Conservation (phyloP, 2,113 vertebrate species). For the Neopipo cinnamomea region DNA sequence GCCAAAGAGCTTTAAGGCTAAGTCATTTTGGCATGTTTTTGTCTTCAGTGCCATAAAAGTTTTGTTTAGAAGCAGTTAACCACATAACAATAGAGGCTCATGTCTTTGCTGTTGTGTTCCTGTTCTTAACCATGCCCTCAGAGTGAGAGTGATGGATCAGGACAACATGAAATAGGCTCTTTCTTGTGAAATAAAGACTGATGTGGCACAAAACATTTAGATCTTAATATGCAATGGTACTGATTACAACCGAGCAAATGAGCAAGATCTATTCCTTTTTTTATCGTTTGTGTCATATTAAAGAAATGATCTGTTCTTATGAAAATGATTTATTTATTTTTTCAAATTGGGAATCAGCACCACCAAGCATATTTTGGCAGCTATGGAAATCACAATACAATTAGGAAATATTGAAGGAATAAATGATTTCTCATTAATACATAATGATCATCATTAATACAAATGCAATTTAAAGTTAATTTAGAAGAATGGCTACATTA, state of each 20-base stretch:
- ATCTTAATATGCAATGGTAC: neutral
- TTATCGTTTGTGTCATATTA: neutral
- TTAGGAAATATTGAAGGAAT: constrained; percentile 1
- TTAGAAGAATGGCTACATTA: constrained; percentile 31
- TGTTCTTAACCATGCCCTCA: neutral
- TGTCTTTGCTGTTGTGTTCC: neutral
- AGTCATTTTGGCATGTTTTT: neutral
- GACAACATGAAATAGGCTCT: neutral
- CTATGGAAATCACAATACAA: neutral
- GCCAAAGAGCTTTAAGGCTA: neutral
- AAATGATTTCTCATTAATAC: constrained; percentile 47
- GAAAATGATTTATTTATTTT: neutral
- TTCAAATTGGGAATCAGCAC: neutral
- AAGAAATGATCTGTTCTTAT: neutral
- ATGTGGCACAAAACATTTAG: neutral
- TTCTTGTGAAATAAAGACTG: neutral
- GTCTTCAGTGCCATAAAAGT: neutral
- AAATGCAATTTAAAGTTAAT: constrained; percentile 8
- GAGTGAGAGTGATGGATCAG: neutral
- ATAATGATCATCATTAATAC: constrained; percentile 41
- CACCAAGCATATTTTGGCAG: neutral
- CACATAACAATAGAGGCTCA: neutral
- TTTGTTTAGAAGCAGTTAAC: neutral
- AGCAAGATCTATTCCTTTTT: neutral
- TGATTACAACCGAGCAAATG: neutral